These are phyloP conservation scores for Hybos culiciformis DNA, from an alignment of 2,888 invertebrate species.

Conservation along the genomic window DNA sequence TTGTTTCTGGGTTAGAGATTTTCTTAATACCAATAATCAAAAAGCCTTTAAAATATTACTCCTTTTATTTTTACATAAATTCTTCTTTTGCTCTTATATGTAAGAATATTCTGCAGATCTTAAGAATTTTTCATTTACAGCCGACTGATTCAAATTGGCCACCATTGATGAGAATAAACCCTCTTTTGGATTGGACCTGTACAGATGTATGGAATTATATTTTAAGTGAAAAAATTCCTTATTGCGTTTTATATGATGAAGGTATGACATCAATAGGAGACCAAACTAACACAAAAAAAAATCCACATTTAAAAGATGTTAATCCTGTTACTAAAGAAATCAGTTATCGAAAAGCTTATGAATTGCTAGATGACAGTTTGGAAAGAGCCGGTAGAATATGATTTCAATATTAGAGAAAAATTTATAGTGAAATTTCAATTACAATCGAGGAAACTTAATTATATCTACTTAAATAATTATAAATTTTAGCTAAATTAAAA, in stretches of 20 bases:
- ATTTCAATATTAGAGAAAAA: too few species aligned
- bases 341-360: constrained; percentile 61
- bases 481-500: too few species aligned
- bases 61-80: too few species aligned
- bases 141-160: constrained; percentile 88
- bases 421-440: too few species aligned
- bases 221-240: constrained; percentile 62
- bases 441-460: too few species aligned
- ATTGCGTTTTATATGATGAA: constrained; percentile 78
- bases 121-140: constrained; percentile 36
- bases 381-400: constrained; percentile 29
- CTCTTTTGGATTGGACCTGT: constrained; percentile 86
- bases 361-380: constrained; percentile 24
- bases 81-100: too few species aligned
- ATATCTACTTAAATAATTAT: too few species aligned
- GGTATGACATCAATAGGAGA: constrained; percentile 89
- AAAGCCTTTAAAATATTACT: too few species aligned
- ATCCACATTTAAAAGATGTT: constrained; percentile 50
- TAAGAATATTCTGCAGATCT: too few species aligned
- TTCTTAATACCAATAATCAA: too few species aligned
- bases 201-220: constrained; percentile 86
- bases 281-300: constrained; percentile 62
- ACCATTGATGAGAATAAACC: constrained; percentile 71
- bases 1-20: too few species aligned
- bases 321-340: constrained; percentile 36